Base-by-base conservation (phyloP, 2,113 vertebrate genomes). In the Mastomys natalensis region DNA sequence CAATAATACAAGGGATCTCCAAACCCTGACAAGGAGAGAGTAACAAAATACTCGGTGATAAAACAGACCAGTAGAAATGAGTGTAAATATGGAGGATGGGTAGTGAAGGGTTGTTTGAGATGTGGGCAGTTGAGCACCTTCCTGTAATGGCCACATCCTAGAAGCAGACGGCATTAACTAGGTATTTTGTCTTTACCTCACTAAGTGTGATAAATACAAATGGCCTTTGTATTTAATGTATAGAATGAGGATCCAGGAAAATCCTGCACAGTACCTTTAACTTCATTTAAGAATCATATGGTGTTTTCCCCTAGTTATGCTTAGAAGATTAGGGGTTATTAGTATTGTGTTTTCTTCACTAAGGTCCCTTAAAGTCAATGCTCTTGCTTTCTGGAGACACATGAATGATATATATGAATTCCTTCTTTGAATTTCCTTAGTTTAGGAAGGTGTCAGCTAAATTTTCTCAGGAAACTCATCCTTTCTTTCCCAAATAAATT, bases 381-480 rank as follows among this genome's bases (percentile, higher is more conserved):
- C 3, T 34, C 9, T 72, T 78, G 80, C 91, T 85, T 29, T 19
- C 68, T 85, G 62, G 90, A 92, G 68, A 90, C 43, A 92, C 45
- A 91, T 73, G 62, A 88, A 91, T 87, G 80, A 93, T 80, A 92
- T 21, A 85, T 91, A 85, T 40, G 58, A 40, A 84, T 85, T 51
- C 24, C 70, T 91, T 70, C 88, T 92, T 89, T 96, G 92, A 90
- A 84, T 51, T 85, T 76, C 55, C 40, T 78, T 88, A 90, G 82
- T 94, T 87, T 80, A 64, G 31, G 31, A 92, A 80, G 40, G 58
- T 87, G 17, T 92, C 88, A 93, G 64, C n/a, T 90, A 76, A 84
- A 95, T 97, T 92, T 92, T 84, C 40, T 7, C 78, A 15, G 74
- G 60, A 87, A 58, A 90, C 51, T 77, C n/a, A 37, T 24, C 85